Evolutionary conservation across 2,888 invertebrate genomes (phyloP), one percentile per base, ranked within the genome.

Genomic region (Drosophila imparisetae): DNA sequence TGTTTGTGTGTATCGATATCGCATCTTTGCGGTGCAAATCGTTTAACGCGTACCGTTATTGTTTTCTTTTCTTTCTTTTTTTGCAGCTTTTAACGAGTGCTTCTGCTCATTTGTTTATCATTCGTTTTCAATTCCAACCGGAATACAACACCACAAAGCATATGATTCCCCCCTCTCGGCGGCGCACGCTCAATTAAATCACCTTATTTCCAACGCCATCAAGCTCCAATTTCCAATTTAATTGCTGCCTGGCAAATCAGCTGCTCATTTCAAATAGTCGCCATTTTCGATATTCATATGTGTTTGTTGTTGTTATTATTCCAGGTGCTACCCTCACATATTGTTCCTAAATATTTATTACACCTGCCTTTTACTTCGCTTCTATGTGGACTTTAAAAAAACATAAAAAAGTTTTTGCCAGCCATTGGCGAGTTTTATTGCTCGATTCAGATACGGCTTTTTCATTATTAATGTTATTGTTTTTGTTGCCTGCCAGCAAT

Each of bases 91-190:
- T 82, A 78, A 80, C 83, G 80, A 82, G 80, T 83, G 80, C 75
- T 83, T 74, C 70, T 84, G 75, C 76, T 71, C 72, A 72, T 81
- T 90, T 85, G 89, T 85, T 90, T 82, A 85, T 85, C 90, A 75
- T 60, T 85, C 90, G 73, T 57, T 72, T 89, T 66, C n/a, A n/a
- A 55, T 55, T 72, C 27, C 24, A 36, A 36, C 42, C 62, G 80
- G 71, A 83, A 80, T 40, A 70, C 54, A 78, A 80, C 32, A 78
- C 78, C 70, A 70, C 60, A 27, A 45, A 61, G 55, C 60, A 80
- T 72, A 67, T 52, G 61, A 55, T 78, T 34, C 29, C 21, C 50
- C n/a, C 30, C 27, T 29, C 27, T 15, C 21, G 24, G 27, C 38
- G 36, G 30, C 21, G 63, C 62, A 69, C 72, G 66, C 63, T 73